phyloP scores from a whole-genome alignment of 2,113 vertebrate species.

The Odocoileus virginianus region DNA sequence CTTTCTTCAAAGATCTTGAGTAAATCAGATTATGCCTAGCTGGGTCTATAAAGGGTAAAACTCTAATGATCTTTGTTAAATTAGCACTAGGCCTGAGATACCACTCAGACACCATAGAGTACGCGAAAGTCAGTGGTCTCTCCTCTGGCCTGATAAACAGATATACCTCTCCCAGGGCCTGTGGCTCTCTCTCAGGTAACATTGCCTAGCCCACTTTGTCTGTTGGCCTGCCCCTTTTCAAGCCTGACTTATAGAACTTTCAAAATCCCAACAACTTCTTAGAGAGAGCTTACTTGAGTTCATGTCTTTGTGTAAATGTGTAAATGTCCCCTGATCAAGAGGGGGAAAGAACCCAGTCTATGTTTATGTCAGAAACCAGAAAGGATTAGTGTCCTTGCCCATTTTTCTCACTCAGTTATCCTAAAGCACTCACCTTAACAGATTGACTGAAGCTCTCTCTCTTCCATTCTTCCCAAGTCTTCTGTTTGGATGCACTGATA shows the following conservation, averaged over 20 bases:
- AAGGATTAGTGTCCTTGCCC: neutral
- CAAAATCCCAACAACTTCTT: neutral
- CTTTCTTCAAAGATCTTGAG: neutral
- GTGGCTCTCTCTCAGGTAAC: neutral
- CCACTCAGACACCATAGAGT: neutral
- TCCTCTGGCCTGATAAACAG: neutral
- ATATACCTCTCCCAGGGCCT: neutral
- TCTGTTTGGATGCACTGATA: neutral
- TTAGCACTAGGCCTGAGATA: neutral
- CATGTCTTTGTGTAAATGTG: neutral
- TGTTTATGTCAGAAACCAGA: neutral
- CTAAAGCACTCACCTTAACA: neutral
- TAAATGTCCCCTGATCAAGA: neutral
- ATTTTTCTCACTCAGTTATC: neutral
- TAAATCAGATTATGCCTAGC: neutral
- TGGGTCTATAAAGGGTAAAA: neutral
- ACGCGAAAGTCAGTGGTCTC: too few species aligned
- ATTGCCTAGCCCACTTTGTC: neutral
- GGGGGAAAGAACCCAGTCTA: neutral
- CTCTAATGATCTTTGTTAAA: neutral
- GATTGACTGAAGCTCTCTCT: neutral
- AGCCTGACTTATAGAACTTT: neutral
- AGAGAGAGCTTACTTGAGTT: neutral
- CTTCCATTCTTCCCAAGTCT: neutral
- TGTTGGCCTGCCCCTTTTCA: neutral